Base-by-base conservation (phyloP, 2,797 vertebrate species). In the Apogon hyalosoma region DNA sequence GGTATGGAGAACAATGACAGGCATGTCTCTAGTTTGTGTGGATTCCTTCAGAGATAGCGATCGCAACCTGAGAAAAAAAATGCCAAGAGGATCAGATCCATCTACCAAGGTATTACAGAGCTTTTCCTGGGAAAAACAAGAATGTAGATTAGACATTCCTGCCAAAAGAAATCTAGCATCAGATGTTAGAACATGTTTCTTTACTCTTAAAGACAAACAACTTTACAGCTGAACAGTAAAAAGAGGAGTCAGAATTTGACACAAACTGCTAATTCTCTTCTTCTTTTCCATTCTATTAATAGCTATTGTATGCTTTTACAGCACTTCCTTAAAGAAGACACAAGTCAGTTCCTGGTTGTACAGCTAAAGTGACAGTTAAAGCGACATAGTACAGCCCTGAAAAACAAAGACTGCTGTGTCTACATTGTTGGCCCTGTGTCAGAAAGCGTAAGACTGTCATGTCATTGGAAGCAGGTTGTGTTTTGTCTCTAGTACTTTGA, bases 301-400 rank as follows among this genome's bases (percentile, higher is more conserved):
- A 6, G 7, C 7, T 8, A 33, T 33, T 33, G 31, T 33, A 8
- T 33, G 21, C 21, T 24, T 24, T 8, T 33, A 12, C 42, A 16
- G 7, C n/a, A 14, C 40, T 63, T 75, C 31, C 40, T 21, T 48
- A 59, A 14, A 38, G 16, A 24, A 21, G 3, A 11, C 49, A 46
- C 6, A 21, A 14, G 15, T 54, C 36, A 64, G 47, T 59, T 72
- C 36, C 52, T 76, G 47, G 47, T 77, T 13, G 48, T 62, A 46
- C 31, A 52, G 33, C 40, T 40, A 0, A 15, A 51, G 47, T 59
- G 51, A 75, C 1, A 48, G n/a, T 15, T 41, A 50, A 31, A 53
- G 24, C 13, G 14, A 11, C 31, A 60, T n/a, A 21, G 15, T 43
- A 79, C 56, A 55, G 36, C 28, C 55, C 13, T 21, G 14, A 58